Conservation (phyloP, 2,797 vertebrate genomes). For the Decapterus maruadsi region DNA sequence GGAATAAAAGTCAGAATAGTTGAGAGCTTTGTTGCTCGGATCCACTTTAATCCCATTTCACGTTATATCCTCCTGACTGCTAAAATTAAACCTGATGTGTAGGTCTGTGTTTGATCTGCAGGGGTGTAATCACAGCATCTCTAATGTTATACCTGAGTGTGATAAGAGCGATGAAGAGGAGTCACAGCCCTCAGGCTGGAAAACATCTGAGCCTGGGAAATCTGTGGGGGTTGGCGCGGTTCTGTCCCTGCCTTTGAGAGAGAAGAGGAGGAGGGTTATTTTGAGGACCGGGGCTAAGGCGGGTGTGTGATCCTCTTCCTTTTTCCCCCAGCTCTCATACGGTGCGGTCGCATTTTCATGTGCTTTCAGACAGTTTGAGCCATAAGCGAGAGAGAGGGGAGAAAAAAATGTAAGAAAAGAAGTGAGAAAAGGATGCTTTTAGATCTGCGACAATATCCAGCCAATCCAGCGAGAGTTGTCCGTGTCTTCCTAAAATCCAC, state of each 20-base stretch:
- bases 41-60: constrained; percentile 28
- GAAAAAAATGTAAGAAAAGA: constrained; percentile 3
- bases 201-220: constrained; percentile 26
- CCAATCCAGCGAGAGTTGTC: constrained; percentile 21
- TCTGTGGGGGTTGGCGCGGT: constrained; percentile 25
- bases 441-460: constrained; percentile 26
- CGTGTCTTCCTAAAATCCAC: constrained; percentile 24
- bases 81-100: constrained; percentile 14
- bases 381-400: constrained; percentile 11
- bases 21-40: constrained; percentile 15
- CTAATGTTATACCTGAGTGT: constrained; percentile 36
- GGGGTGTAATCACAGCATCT: constrained; percentile 37
- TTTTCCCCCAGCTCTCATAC: constrained; percentile 2
- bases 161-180: constrained; percentile 46
- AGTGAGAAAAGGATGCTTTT: constrained; percentile 10
- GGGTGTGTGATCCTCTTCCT: constrained; percentile 16
- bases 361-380: constrained; percentile 10
- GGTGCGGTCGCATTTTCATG: neutral
- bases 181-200: constrained; percentile 23
- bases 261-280: constrained; percentile 27
- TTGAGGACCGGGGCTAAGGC: constrained; percentile 23
- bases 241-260: constrained; percentile 26
- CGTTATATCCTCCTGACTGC: neutral
- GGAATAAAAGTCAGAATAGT: neutral
- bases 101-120: constrained; percentile 29